Evolutionary conservation across 1,140 invertebrate species (phyloP).

Genomic region (Orius laevigatus): DNA sequence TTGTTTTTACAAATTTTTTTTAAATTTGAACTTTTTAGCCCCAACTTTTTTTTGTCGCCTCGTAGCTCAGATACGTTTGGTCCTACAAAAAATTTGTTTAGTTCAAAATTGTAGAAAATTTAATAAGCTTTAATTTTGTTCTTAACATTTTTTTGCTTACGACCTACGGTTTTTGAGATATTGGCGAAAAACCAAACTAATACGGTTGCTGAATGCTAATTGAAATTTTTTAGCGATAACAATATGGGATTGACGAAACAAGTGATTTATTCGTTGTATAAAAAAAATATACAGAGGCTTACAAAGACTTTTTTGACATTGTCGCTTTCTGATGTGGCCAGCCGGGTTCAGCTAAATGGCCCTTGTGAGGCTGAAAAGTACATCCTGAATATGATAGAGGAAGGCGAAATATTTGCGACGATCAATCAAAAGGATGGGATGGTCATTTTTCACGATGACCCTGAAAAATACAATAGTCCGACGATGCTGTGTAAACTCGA

Average conservation of each 20-base stretch:
- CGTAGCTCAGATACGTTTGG: too few species aligned
- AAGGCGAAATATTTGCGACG: slow-evolving; percentile 90
- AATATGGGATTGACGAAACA: slow-evolving; percentile 69
- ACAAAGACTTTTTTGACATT: slow-evolving; percentile 95
- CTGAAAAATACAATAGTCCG: slow-evolving; percentile 84
- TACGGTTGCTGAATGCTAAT: too few species aligned
- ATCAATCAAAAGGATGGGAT: slow-evolving; percentile 98
- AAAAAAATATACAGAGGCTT: slow-evolving; percentile 91
- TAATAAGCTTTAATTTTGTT: too few species aligned
- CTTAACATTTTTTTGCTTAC: too few species aligned
- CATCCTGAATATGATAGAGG: slow-evolving; percentile 94
- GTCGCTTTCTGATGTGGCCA: slow-evolving; percentile 83
- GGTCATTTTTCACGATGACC: slow-evolving; percentile 91
- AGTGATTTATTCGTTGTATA: slow-evolving; percentile 75
- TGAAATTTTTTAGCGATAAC: slow-evolving; percentile 50
- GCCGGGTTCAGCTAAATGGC: slow-evolving; percentile 66
- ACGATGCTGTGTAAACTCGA: slow-evolving; percentile 72
- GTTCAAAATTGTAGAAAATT: too few species aligned
- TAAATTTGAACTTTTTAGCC: too few species aligned
- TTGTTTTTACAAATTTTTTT: too few species aligned
- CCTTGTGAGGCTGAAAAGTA: slow-evolving; percentile 83
- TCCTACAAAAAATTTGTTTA: too few species aligned
- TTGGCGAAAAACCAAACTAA: too few species aligned
- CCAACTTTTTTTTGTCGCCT: too few species aligned
- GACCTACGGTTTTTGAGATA: too few species aligned